Evolutionary conservation across 1,140 invertebrate species (phyloP).

Genomic region (Pseudomyrmex sp.): DNA sequence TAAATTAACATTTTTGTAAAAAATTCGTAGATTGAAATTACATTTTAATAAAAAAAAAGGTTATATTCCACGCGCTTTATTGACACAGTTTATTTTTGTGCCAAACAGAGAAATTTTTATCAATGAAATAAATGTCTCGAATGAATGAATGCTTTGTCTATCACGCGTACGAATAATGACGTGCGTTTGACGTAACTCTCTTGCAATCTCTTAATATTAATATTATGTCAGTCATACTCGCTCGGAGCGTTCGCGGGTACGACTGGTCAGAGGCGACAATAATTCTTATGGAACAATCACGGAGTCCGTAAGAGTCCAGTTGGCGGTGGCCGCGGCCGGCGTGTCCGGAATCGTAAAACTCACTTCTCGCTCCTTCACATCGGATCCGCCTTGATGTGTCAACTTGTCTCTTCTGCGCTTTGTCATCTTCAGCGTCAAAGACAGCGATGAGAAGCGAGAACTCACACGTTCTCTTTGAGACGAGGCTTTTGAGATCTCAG

Average conservation of each 20-base stretch:
- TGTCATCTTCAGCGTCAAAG: slow-evolving; percentile 29
- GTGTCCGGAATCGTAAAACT: slow-evolving; percentile 71
- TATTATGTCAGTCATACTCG: slow-evolving; percentile 71
- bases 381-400: slow-evolving; percentile 65
- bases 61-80: too few relatives aligned
- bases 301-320: slow-evolving; percentile 75
- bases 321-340: slow-evolving; percentile 62
- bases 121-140: too few relatives aligned
- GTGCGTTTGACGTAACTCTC: slow-evolving; percentile 63
- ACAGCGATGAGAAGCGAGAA: background rate
- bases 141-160: background rate
- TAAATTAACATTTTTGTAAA: too few relatives aligned
- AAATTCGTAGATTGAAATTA: too few relatives aligned
- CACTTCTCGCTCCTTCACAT: slow-evolving; percentile 1
- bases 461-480: too few relatives aligned
- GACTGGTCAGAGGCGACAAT: slow-evolving; percentile 74
- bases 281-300: slow-evolving; percentile 77
- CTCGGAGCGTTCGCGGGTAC: slow-evolving; percentile 22
- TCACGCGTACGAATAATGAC: slow-evolving; percentile 47
- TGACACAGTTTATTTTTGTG: too few relatives aligned
- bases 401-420: slow-evolving; percentile 47
- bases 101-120: too few relatives aligned
- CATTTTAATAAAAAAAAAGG: too few relatives aligned
- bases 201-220: slow-evolving; percentile 68
- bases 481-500: too few relatives aligned